Evolutionary conservation across 2,888 invertebrate species (phyloP).

Genomic region (Protula sp.): DNA sequence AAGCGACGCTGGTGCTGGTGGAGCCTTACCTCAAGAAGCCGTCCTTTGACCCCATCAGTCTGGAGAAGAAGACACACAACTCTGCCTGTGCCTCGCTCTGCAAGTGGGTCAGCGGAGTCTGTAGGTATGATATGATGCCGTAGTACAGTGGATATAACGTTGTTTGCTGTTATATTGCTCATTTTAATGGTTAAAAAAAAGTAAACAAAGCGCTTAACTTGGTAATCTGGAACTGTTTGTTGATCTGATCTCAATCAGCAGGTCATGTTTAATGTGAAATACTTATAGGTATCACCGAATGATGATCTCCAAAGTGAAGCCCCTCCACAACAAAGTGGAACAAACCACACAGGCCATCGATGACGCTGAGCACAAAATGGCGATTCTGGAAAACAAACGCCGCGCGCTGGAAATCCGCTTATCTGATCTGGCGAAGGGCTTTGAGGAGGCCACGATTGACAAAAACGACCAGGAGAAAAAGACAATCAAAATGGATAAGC

Average conservation of each 20-base stretch:
- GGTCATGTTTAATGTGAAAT: too few relatives aligned
- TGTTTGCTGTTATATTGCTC: too few relatives aligned
- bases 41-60: constrained; percentile 43
- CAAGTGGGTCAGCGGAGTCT: constrained; percentile 51
- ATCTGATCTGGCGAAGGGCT: constrained; percentile 46
- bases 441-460: constrained; percentile 54
- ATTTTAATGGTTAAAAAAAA: too few relatives aligned
- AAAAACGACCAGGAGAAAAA: constrained; percentile 53
- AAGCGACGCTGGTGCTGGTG: constrained; percentile 45
- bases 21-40: constrained; percentile 51
- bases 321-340: constrained; percentile 51
- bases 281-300: constrained; percentile 48
- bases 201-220: too few relatives aligned
- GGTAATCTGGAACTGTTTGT: too few relatives aligned
- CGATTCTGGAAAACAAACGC: constrained; percentile 47
- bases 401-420: constrained; percentile 39
- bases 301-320: constrained; percentile 53
- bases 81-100: constrained; percentile 49
- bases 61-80: constrained; percentile 43
- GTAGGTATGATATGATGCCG: constrained; percentile 29
- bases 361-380: constrained; percentile 51
- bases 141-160: too few relatives aligned
- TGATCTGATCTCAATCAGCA: too few relatives aligned
- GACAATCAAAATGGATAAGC: constrained; percentile 47
- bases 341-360: constrained; percentile 49